A percentile compares a stretch with the other conserved stretches of the same genome.
phyloP scores from a whole-genome alignment of 2,888 invertebrate species.

The Melinopterus prodromus region DNA sequence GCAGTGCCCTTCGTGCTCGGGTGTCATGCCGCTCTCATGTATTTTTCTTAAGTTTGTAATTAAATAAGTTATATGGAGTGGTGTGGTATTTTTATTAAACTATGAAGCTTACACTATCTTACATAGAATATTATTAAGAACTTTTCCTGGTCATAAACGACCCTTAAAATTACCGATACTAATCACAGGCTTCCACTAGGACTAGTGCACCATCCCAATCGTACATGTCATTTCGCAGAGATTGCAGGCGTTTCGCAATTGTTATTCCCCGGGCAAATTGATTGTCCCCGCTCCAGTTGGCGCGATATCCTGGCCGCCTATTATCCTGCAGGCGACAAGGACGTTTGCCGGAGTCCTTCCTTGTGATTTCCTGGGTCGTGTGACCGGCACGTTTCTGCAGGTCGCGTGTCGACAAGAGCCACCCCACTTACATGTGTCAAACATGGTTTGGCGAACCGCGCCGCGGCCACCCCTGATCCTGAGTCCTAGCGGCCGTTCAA shows the following conservation, averaged over 20 bases:
- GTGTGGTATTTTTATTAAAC: too few species aligned
- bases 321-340: constrained; percentile 4
- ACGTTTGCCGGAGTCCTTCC: background rate
- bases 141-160: too few species aligned
- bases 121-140: too few species aligned
- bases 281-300: background rate
- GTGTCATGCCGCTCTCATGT: too few species aligned
- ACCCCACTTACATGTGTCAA: constrained; percentile 59
- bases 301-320: background rate
- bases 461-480: constrained; percentile 29
- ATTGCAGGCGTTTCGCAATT: background rate
- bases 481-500: constrained; percentile 46
- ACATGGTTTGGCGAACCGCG: constrained; percentile 53
- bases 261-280: background rate
- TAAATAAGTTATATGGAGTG: too few species aligned
- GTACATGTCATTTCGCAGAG: background rate
- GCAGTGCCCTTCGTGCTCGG: too few species aligned
- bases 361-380: constrained; percentile 4
- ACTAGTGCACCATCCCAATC: background rate
- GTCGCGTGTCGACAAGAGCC: constrained; percentile 4
- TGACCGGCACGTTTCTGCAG: background rate
- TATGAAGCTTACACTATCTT: too few species aligned
- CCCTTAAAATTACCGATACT: background rate
- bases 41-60: too few species aligned
- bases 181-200: background rate